These are phyloP conservation scores for Crotalus horridus DNA, from an alignment of 2,113 vertebrate genomes.

Conservation along the genomic window DNA sequence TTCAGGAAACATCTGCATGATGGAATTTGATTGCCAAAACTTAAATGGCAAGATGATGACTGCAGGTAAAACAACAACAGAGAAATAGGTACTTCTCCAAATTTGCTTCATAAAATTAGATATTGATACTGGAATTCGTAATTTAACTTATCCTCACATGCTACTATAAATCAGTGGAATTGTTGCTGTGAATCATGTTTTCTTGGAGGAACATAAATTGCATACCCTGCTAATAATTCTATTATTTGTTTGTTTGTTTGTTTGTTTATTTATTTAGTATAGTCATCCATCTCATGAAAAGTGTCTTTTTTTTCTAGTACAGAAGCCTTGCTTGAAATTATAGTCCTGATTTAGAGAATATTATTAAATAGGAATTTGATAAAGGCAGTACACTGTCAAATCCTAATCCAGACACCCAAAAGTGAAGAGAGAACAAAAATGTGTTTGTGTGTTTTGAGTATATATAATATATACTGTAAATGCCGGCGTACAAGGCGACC, in stretches of 20 bases:
- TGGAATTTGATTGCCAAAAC: constrained; percentile 14
- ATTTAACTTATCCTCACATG: accelerated
- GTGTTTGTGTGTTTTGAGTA: too few relatives aligned
- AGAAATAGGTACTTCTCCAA: constrained; percentile 13
- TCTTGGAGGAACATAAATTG: neutral
- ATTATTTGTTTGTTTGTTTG: neutral
- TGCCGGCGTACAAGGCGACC: too few relatives aligned
- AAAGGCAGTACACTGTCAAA: neutral
- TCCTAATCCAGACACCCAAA: neutral
- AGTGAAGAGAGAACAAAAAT: neutral
- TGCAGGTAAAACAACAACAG: constrained; percentile 10
- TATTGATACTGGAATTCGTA: neutral
- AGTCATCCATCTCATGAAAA: too few relatives aligned
- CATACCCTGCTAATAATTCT: neutral
- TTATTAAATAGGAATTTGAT: neutral
- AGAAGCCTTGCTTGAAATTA: neutral
- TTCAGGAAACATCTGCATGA: constrained; percentile 15
- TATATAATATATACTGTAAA: too few relatives aligned
- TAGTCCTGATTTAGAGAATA: neutral
- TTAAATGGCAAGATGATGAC: constrained; percentile 34
- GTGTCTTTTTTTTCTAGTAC: neutral
- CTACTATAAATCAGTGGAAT: neutral
- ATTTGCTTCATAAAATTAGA: constrained; percentile 35
- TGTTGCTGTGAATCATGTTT: neutral
- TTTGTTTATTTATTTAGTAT: too few relatives aligned